These are phyloP conservation scores for Brienomyrus brachyistius DNA, from an alignment of 2,113 vertebrate species.

Conservation along the genomic window DNA sequence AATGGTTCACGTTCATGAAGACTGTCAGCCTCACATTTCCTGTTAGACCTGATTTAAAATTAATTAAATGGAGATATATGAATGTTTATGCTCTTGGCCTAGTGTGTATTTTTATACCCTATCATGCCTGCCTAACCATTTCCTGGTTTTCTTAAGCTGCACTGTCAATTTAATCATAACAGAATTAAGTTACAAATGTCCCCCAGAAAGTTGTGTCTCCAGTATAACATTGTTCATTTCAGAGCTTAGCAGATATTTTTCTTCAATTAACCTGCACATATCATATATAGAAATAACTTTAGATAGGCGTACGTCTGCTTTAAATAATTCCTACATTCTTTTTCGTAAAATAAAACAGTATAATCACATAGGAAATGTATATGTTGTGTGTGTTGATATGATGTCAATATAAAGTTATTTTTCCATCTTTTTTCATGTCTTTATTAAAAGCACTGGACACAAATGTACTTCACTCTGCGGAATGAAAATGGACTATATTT, in stretches of 20 bases:
- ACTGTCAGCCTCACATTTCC: conserved; percentile 41
- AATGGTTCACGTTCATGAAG: conserved; percentile 35
- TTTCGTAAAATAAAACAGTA: not conserved
- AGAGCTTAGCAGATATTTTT: conserved; percentile 61
- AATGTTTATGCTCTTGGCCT: conserved; percentile 44
- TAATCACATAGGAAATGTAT: not conserved
- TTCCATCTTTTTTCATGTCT: not conserved
- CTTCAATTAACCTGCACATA: conserved; percentile 67
- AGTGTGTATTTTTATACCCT: conserved; percentile 39
- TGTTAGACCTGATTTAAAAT: conserved; percentile 41
- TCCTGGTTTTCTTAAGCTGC: conserved; percentile 58
- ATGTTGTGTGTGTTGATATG: not conserved
- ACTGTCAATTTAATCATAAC: conserved; percentile 66
- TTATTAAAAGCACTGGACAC: not conserved
- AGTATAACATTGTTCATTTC: conserved; percentile 50
- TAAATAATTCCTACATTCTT: not conserved
- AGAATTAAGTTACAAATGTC: conserved; percentile 64
- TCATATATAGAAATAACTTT: conserved; percentile 39
- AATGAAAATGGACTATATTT: not conserved
- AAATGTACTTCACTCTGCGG: not conserved
- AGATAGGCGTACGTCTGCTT: conserved; percentile 4
- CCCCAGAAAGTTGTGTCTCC: conserved; percentile 58
- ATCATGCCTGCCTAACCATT: conserved; percentile 67
- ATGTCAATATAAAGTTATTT: not conserved
- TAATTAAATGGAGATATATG: conserved; percentile 52